A percentile compares a stretch with the other conserved stretches of the same genome.
Evolutionary conservation across 2,888 invertebrate genomes (phyloP).

Genomic region (Eudasyphora cyanicolor): DNA sequence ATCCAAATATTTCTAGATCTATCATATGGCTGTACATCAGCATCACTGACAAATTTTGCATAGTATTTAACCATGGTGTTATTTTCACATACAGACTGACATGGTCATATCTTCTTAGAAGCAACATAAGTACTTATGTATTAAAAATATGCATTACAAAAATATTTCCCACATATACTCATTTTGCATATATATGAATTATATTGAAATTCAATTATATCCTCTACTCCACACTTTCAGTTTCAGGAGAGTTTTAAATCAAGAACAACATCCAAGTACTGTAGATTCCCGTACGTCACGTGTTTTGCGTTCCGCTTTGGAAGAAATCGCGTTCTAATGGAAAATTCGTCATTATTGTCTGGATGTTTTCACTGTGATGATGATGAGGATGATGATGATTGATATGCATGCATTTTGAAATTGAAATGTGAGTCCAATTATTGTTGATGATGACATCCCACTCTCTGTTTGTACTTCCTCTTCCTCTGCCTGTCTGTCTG

Average conservation of each 20-base stretch:
- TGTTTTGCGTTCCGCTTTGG: slow-evolving; percentile 1
- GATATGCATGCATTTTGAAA: neutral
- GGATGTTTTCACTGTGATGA: neutral
- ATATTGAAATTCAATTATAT: no score
- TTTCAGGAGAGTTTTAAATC: neutral
- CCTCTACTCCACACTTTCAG: neutral
- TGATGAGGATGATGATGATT: no score
- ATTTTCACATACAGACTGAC: no score
- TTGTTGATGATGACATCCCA: neutral
- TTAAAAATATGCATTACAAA: no score
- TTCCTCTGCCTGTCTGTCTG: neutral
- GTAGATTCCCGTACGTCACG: neutral
- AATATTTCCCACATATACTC: no score
- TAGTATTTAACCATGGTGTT: no score
- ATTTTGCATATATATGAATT: no score
- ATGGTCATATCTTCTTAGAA: no score
- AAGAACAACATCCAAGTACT: neutral
- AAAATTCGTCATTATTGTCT: neutral
- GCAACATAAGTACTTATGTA: no score
- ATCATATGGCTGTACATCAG: no score
- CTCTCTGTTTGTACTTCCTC: neutral
- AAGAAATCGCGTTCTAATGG: neutral
- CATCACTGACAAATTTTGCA: no score
- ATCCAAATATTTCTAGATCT: no score
- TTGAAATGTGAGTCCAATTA: neutral